Conservation (phyloP, 2,888 invertebrate genomes). For the Eristalis arbustorum region DNA sequence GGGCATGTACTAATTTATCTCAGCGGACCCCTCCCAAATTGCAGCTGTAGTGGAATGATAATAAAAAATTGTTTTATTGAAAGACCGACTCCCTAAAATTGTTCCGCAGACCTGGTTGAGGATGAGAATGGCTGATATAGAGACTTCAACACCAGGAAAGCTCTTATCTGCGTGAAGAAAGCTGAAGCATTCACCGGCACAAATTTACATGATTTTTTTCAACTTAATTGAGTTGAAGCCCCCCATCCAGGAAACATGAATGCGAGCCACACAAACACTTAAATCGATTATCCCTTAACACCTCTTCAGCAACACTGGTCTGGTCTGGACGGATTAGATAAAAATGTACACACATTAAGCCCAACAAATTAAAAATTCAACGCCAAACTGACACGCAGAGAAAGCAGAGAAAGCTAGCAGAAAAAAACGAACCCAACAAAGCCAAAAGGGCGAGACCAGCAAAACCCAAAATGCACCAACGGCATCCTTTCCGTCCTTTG, state of each 20-base stretch:
- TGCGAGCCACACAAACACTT: neutral
- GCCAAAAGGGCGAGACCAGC: neutral
- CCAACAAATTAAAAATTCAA: neutral
- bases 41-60: too few species aligned
- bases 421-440: neutral
- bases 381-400: neutral
- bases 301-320: neutral
- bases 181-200: too few species aligned
- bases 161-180: too few species aligned
- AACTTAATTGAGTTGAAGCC: neutral
- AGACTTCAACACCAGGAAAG: too few species aligned
- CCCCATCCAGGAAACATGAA: neutral
- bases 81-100: too few species aligned
- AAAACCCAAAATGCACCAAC: constrained; percentile 12
- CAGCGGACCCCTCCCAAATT: too few species aligned
- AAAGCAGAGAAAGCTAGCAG: neutral
- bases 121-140: too few species aligned
- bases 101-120: too few species aligned
- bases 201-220: too few species aligned
- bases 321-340: neutral
- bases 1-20: too few species aligned
- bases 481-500: neutral
- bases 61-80: too few species aligned
- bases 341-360: neutral
- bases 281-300: neutral